Conservation (phyloP, 1,140 invertebrate species). For the Elymnias hypermnestra region DNA sequence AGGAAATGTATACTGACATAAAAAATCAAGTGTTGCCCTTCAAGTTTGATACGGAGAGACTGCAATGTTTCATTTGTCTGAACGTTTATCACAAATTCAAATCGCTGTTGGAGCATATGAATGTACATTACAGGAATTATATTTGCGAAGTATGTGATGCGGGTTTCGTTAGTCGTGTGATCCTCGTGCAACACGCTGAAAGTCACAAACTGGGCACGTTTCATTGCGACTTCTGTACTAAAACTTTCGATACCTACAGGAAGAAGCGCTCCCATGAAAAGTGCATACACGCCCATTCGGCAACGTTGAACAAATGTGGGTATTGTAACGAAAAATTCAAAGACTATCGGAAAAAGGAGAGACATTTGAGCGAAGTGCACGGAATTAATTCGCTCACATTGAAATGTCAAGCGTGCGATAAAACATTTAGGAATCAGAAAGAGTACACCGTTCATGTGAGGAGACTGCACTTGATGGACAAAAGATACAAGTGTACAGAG, state of each 20-base stretch:
- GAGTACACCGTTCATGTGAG: conserved; percentile 30
- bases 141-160: conserved; percentile 43
- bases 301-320: conserved; percentile 23
- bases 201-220: conserved; percentile 29
- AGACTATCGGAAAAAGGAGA: conserved; percentile 21
- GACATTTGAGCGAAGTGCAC: conserved; percentile 20
- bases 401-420: conserved; percentile 41
- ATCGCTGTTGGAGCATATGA: conserved; percentile 47
- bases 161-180: conserved; percentile 38
- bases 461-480: conserved; percentile 38
- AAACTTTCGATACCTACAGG: conserved; percentile 24
- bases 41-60: conserved; percentile 21
- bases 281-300: conserved; percentile 18
- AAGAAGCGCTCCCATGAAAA: conserved; percentile 28
- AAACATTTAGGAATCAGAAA: conserved; percentile 29
- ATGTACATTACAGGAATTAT: conserved; percentile 46
- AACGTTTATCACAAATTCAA: conserved; percentile 46
- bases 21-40: conserved; percentile 31
- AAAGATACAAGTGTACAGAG: conserved; percentile 33
- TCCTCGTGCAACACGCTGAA: conserved; percentile 30
- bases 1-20: conserved; percentile 25
- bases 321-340: conserved; percentile 26
- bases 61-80: conserved; percentile 31
- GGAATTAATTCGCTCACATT: conserved; percentile 9
- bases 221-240: conserved; percentile 30